Conservation (phyloP, 1,140 invertebrate genomes). For the Drosophila sproati region DNA sequence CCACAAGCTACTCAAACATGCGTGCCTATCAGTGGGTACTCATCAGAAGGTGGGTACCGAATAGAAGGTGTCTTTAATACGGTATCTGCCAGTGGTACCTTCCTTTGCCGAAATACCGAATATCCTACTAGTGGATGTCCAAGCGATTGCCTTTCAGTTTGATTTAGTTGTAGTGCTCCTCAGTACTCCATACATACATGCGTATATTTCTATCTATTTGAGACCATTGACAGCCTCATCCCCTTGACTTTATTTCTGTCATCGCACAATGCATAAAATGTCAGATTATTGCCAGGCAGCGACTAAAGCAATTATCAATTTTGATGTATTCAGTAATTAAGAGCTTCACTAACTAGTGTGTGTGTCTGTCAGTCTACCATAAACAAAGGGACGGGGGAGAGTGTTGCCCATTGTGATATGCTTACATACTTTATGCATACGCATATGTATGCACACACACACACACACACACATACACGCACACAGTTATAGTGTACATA, state of each 20-base stretch:
- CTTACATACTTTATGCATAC: slow-evolving; percentile 22
- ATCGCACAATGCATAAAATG: slow-evolving; percentile 23
- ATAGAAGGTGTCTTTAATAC: too few relatives aligned
- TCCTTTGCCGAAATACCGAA: too few relatives aligned
- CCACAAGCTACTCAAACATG: too few relatives aligned
- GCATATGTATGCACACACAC: slow-evolving; percentile 6
- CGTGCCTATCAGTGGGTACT: too few relatives aligned
- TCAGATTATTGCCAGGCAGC: slow-evolving; percentile 42
- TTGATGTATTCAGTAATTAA: slow-evolving; percentile 73
- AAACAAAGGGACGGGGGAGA: background rate
- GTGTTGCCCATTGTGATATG: slow-evolving; percentile 43
- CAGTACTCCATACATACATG: too few relatives aligned
- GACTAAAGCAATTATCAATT: slow-evolving; percentile 53
- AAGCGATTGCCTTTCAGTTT: too few relatives aligned
- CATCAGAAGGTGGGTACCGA: too few relatives aligned
- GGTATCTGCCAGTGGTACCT: too few relatives aligned
- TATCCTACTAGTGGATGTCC: too few relatives aligned
- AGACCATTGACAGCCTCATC: background rate
- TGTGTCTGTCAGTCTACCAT: slow-evolving; percentile 1
- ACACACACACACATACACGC: slow-evolving; percentile 14
- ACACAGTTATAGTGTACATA: background rate
- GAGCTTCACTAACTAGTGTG: slow-evolving; percentile 28
- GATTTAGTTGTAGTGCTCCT: too few relatives aligned
- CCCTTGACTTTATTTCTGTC: slow-evolving; percentile 20
- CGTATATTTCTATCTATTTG: background rate